Percentiles rank a stretch among this genome's conserved stretches.
Conservation (phyloP, 2,888 invertebrate species). For the Cosmia trapezina region DNA sequence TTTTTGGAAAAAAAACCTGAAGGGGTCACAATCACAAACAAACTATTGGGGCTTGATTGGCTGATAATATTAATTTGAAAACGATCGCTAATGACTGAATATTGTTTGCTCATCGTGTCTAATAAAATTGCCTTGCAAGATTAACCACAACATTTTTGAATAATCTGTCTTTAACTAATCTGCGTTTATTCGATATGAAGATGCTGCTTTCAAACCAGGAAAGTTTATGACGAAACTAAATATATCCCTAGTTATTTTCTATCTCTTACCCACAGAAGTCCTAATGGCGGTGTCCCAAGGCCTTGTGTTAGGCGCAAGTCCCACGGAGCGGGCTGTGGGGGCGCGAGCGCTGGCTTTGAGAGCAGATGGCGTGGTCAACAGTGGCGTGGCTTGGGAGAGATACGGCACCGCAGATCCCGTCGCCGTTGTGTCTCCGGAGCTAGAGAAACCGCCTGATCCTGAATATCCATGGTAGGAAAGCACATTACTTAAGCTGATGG, state of each 20-base stretch:
- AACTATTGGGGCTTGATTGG: neutral
- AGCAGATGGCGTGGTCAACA: conserved; percentile 81
- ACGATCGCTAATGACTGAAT: neutral
- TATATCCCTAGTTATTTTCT: neutral
- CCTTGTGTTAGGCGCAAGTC: conserved; percentile 89
- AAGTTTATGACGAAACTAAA: neutral
- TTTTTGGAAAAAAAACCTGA: neutral
- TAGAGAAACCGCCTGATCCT: conserved; percentile 92
- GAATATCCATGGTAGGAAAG: conserved; percentile 93
- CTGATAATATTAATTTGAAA: neutral
- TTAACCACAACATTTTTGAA: neutral
- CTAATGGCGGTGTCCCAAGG: conserved; percentile 94
- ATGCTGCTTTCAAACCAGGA: neutral
- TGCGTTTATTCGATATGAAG: neutral
- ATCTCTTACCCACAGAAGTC: conserved; percentile 88
- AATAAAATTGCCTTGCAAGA: conserved; percentile 22
- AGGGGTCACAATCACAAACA: neutral
- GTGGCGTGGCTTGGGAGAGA: conserved; percentile 84
- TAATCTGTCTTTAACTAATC: neutral
- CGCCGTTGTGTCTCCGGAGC: conserved; percentile 86
- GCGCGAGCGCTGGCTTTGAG: conserved; percentile 85
- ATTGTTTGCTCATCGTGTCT: conserved; percentile 11
- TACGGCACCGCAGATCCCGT: conserved; percentile 84
- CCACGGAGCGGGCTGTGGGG: conserved; percentile 89
- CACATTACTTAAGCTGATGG: neutral